Evolutionary conservation across 2,797 vertebrate genomes (phyloP).

Genomic region (Gorsachius magnificus): DNA sequence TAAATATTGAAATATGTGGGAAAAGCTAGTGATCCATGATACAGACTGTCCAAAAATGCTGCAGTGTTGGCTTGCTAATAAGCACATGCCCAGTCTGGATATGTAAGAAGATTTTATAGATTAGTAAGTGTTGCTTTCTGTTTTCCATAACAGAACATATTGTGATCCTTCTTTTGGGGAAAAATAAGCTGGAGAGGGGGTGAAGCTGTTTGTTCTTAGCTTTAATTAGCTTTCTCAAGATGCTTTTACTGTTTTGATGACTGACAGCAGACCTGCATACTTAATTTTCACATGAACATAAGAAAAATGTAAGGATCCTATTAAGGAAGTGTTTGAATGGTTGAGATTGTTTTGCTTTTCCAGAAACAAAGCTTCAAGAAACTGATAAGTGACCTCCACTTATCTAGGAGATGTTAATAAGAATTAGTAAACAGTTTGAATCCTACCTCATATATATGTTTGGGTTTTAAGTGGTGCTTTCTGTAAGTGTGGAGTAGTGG

Average conservation of each 20-base stretch:
- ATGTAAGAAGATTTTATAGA: neutral
- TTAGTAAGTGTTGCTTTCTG: conserved; percentile 35
- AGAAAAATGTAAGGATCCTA: neutral
- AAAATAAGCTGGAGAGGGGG: conserved; percentile 54
- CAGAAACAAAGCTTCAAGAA: neutral
- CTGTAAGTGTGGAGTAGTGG: neutral
- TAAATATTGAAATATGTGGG: neutral
- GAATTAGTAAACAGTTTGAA: neutral
- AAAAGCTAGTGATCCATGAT: neutral
- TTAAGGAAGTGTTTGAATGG: neutral
- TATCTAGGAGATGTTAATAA: neutral
- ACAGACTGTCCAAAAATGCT: neutral
- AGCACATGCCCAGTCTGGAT: neutral
- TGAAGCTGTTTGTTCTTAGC: conserved; percentile 62
- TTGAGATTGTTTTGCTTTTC: neutral
- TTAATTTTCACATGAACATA: conserved; percentile 38
- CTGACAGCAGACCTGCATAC: conserved; percentile 43
- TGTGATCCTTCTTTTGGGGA: conserved; percentile 44
- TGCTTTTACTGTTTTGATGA: conserved; percentile 28
- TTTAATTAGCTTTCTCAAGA: conserved; percentile 63
- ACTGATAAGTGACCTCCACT: neutral
- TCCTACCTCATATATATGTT: fast-evolving
- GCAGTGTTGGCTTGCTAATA: neutral
- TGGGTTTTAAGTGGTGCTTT: neutral
- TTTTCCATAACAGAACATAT: conserved; percentile 22